These are phyloP conservation scores for Circaetus gallicus DNA, from an alignment of 2,113 vertebrate genomes.

Conservation along the genomic window DNA sequence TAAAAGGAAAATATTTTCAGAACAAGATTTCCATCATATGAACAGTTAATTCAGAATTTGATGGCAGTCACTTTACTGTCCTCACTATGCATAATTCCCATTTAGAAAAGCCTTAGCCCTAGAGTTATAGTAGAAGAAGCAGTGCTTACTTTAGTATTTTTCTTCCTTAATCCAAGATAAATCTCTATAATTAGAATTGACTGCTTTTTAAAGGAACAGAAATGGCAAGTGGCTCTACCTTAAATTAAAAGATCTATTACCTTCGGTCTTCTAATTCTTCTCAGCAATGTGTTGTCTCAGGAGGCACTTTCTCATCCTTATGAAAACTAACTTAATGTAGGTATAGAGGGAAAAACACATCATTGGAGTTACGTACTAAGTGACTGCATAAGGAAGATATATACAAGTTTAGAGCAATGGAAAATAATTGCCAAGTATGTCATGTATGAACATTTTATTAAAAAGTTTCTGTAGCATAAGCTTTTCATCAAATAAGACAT, in stretches of 20 bases:
- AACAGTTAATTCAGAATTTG: background rate
- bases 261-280: constrained; percentile 47
- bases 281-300: constrained; percentile 2
- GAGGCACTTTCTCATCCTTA: constrained; percentile 17
- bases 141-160: background rate
- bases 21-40: background rate
- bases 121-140: background rate
- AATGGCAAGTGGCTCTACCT: constrained; percentile 36
- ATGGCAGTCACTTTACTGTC: background rate
- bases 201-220: constrained; percentile 54
- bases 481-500: background rate
- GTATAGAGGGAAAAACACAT: constrained; percentile 20
- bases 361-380: background rate
- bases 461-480: background rate
- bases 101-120: constrained; percentile 25
- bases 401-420: background rate
- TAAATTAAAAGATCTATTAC: constrained; percentile 60
- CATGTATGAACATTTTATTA: background rate
- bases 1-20: background rate
- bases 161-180: constrained; percentile 50
- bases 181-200: constrained; percentile 59
- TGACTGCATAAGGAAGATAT: background rate
- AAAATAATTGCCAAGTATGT: constrained; percentile 37
- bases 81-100: background rate
- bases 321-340: constrained; percentile 21